These are phyloP conservation scores for Mallotus villosus DNA, from an alignment of 2,797 vertebrate genomes.

Conservation along the genomic window DNA sequence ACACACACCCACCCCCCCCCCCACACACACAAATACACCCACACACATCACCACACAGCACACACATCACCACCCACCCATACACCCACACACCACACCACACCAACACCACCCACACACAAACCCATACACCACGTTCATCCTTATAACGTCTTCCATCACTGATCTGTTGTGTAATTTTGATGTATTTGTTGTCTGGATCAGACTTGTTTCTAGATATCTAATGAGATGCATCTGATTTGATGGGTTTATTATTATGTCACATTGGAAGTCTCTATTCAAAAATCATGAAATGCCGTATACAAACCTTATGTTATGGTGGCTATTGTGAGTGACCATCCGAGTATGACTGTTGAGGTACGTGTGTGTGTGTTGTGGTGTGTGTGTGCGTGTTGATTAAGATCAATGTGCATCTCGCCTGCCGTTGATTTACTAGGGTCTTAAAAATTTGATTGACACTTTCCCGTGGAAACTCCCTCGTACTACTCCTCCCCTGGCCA, in stretches of 20 bases:
- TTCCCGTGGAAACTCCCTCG: background rate
- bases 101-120: no score
- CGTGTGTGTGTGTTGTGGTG: background rate
- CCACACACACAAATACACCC: no score
- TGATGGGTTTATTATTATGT: conserved; percentile 81
- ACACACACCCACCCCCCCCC: no score
- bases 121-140: background rate
- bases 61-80: no score
- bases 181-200: conserved; percentile 34
- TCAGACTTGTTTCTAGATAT: conserved; percentile 36
- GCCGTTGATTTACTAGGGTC: conserved; percentile 64
- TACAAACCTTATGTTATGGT: background rate
- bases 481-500: background rate
- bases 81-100: no score
- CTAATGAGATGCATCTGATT: conserved; percentile 84
- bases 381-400: conserved; percentile 29
- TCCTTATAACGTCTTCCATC: conserved; percentile 40
- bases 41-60: no score
- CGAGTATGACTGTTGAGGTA: background rate
- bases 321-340: conserved; percentile 4
- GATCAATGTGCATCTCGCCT: conserved; percentile 76
- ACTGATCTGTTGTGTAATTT: conserved; percentile 39
- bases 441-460: conserved; percentile 71
- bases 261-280: conserved; percentile 37
- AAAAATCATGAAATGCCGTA: background rate